Conservation (phyloP, 2,797 vertebrate genomes). For the Pangasius krempfi region DNA sequence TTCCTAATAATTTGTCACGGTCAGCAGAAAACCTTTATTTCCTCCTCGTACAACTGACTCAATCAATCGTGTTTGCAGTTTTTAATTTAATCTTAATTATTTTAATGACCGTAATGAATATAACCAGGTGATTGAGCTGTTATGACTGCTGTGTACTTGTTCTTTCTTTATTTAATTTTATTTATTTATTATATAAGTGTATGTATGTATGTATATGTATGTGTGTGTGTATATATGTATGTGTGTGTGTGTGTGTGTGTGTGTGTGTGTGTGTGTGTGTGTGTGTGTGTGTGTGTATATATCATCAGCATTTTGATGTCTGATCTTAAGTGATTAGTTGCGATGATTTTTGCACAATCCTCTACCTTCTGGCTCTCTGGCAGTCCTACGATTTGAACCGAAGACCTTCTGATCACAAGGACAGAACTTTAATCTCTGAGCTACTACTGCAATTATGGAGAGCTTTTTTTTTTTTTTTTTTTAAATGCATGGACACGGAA, state of each 20-base stretch:
- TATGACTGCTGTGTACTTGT: background rate
- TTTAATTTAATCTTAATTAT: background rate
- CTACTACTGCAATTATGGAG: background rate
- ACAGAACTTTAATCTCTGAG: background rate
- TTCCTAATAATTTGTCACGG: background rate
- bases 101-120: background rate
- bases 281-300: no score
- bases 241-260: no score
- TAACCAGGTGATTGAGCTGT: background rate
- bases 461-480: background rate
- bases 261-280: no score
- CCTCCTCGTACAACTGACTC: background rate
- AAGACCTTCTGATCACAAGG: background rate
- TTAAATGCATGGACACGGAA: background rate
- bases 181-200: no score
- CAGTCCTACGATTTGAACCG: no score
- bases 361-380: background rate
- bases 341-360: background rate
- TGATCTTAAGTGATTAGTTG: no score
- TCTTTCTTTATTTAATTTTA: no score
- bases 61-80: background rate
- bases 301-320: no score
- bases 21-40: background rate
- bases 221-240: no score
- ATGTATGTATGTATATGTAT: no score